Evolutionary conservation across 2,888 invertebrate species (phyloP).

Genomic region (Amaurobius ferox): DNA sequence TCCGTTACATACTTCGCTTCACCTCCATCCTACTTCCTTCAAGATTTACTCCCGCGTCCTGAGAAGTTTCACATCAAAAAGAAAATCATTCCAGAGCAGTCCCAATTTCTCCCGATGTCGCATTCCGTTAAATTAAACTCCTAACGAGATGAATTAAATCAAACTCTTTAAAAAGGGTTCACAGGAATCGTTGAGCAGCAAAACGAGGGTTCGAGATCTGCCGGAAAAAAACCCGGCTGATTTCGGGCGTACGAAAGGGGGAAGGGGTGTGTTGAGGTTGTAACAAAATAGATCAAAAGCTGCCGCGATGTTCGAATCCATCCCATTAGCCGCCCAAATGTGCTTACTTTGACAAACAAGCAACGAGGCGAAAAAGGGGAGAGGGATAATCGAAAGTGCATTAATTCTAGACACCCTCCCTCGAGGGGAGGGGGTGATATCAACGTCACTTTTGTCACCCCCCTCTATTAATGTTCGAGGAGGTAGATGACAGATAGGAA

Average conservation of each 20-base stretch:
- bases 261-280: background rate
- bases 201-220: too few species aligned
- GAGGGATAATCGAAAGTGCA: conserved; percentile 64
- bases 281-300: conserved; percentile 67
- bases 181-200: too few species aligned
- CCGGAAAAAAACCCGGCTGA: background rate
- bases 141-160: too few species aligned
- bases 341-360: conserved; percentile 57
- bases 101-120: too few species aligned
- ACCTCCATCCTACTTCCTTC: too few species aligned
- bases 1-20: too few species aligned
- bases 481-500: conserved; percentile 14
- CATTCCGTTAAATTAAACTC: too few species aligned
- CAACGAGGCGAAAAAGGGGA: conserved; percentile 46
- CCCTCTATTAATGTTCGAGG: conserved; percentile 11
- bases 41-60: too few species aligned
- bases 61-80: too few species aligned
- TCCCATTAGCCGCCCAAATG: conserved; percentile 61
- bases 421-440: background rate
- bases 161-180: too few species aligned
- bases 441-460: conserved; percentile 10
- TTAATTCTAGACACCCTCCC: conserved; percentile 42
- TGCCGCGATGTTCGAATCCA: conserved; percentile 56
- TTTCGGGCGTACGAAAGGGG: background rate
- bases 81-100: too few species aligned